These are phyloP conservation scores for Heliconius erato DNA, from an alignment of 2,888 invertebrate species.

Conservation along the genomic window DNA sequence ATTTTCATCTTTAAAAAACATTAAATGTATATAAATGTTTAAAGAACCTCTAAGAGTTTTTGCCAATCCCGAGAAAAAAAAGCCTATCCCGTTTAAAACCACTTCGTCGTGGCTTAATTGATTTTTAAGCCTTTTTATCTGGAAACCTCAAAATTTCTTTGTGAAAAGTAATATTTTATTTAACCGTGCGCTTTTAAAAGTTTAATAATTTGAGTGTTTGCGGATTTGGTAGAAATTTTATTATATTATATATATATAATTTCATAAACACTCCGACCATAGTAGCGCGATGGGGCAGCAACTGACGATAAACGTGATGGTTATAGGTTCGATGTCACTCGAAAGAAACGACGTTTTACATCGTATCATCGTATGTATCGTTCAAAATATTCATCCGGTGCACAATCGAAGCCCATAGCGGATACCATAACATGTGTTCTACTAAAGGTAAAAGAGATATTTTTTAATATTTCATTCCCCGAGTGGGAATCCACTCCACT, in stretches of 20 bases:
- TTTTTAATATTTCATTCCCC: not conserved
- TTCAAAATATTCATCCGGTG: conserved; percentile 66
- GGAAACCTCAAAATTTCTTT: conserved; percentile 26
- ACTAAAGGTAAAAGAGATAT: conserved; percentile 66
- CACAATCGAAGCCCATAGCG: conserved; percentile 73
- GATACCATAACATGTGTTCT: conserved; percentile 87
- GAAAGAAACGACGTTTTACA: too few relatives aligned
- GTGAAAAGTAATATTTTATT: not conserved
- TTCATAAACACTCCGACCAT: too few relatives aligned
- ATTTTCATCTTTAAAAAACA: not conserved
- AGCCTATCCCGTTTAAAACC: conserved; percentile 86
- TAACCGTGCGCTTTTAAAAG: not conserved
- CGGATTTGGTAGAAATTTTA: too few relatives aligned
- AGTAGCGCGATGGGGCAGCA: too few relatives aligned
- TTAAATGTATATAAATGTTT: not conserved
- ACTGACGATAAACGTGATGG: too few relatives aligned
- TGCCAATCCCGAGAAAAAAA: conserved; percentile 84
- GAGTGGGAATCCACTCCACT: too few relatives aligned
- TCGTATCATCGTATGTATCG: conserved; percentile 67
- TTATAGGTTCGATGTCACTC: too few relatives aligned
- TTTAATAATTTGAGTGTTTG: not conserved
- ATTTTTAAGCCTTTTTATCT: conserved; percentile 84
- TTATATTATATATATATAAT: too few relatives aligned
- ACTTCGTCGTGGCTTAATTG: conserved; percentile 85
- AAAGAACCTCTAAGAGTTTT: conserved; percentile 83